Percentiles rank a stretch among this genome's conserved stretches.
These are phyloP conservation scores for Daphoenositta chrysoptera DNA, from an alignment of 2,113 vertebrate genomes.

Conservation along the genomic window DNA sequence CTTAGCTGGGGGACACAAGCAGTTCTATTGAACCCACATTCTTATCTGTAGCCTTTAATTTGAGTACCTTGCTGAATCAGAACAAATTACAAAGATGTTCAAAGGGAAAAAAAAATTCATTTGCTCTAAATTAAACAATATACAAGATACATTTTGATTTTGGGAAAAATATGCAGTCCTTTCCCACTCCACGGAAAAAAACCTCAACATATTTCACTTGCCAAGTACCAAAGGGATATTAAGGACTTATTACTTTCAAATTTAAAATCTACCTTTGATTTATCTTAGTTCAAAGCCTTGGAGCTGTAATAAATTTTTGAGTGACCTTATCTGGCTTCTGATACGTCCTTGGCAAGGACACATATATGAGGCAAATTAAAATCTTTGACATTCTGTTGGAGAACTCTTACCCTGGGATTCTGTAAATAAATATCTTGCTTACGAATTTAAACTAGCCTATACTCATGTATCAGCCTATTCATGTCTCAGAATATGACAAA, in stretches of 20 bases:
- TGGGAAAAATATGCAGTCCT: neutral
- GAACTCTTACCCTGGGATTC: neutral
- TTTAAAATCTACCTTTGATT: constrained; percentile 2
- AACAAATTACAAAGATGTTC: neutral
- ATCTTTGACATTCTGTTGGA: neutral
- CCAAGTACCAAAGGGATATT: neutral
- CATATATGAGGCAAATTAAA: neutral
- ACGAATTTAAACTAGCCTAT: neutral
- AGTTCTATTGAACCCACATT: neutral
- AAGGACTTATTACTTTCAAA: neutral
- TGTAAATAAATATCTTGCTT: neutral
- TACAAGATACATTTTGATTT: neutral
- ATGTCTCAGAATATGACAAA: neutral
- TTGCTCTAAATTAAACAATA: neutral
- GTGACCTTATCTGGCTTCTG: neutral
- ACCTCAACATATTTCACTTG: neutral
- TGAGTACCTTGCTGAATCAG: neutral
- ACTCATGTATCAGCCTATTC: neutral
- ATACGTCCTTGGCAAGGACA: neutral
- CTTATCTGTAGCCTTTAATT: neutral
- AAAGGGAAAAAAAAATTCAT: neutral
- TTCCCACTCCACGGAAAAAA: neutral
- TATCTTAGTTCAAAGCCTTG: neutral
- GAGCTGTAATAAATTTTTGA: constrained; percentile 20
- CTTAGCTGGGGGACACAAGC: neutral